Evolutionary conservation across 2,888 invertebrate genomes (phyloP).

Genomic region (Laspeyria flexula): DNA sequence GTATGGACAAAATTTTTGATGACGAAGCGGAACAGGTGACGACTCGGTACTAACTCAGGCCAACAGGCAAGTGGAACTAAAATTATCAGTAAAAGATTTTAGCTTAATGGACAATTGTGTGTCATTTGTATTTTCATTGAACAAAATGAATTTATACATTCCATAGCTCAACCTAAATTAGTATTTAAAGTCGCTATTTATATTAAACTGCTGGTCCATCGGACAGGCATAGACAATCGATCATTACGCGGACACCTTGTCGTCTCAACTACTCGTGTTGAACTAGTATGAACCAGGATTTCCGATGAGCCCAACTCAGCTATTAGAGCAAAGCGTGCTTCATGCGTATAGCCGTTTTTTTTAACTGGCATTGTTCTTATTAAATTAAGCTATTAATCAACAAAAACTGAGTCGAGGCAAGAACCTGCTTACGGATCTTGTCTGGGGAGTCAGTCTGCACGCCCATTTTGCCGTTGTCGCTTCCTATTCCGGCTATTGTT

Average conservation of each 20-base stretch:
- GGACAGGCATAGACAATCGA: slow-evolving; percentile 22
- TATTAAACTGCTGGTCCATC: slow-evolving; percentile 1
- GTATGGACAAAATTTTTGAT: no score
- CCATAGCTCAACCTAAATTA: background rate
- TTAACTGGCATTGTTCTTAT: slow-evolving; percentile 55
- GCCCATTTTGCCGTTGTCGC: slow-evolving; percentile 75
- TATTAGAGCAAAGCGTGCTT: slow-evolving; percentile 61
- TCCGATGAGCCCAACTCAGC: slow-evolving; percentile 57
- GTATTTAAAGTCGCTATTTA: background rate
- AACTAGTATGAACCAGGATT: slow-evolving; percentile 74
- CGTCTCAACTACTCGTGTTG: slow-evolving; percentile 30
- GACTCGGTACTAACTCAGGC: no score
- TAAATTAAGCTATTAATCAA: slow-evolving; percentile 63
- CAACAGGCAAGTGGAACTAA: background rate
- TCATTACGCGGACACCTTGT: slow-evolving; percentile 20
- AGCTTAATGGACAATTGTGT: no score
- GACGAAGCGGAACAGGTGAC: no score
- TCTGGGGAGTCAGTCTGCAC: slow-evolving; percentile 69
- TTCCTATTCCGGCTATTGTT: slow-evolving; percentile 85
- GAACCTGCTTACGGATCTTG: slow-evolving; percentile 77
- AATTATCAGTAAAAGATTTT: background rate
- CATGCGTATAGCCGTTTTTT: slow-evolving; percentile 65
- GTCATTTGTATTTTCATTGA: no score
- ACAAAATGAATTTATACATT: no score
- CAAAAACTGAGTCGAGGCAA: slow-evolving; percentile 62